These are phyloP conservation scores for Rhinoptilus africanus DNA, from an alignment of 2,113 vertebrate genomes.

Conservation along the genomic window DNA sequence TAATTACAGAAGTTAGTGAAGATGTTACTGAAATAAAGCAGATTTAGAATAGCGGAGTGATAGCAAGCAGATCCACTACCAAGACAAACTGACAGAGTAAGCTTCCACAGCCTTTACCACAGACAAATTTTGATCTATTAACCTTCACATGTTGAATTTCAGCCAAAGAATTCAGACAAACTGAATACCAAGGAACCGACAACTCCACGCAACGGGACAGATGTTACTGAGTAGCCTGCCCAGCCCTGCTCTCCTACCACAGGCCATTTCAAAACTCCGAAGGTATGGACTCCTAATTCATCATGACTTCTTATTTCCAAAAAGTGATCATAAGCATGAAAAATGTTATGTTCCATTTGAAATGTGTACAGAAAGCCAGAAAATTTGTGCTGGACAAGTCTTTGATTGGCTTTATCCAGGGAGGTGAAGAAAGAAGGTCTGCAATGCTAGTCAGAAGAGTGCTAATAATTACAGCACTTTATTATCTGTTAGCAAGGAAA, in stretches of 20 bases:
- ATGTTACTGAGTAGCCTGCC: not conserved
- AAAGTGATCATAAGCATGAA: not conserved
- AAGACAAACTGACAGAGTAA: not conserved
- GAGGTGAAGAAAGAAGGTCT: not conserved
- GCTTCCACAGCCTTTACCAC: not conserved
- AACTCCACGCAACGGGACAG: not conserved
- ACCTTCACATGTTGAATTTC: not conserved
- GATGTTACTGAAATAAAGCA: constrained; percentile 1
- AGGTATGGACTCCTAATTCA: not conserved
- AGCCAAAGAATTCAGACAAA: constrained; percentile 24
- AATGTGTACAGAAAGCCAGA: not conserved
- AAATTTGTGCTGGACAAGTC: not conserved
- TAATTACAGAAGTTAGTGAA: not conserved
- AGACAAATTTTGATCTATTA: not conserved
- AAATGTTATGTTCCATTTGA: not conserved
- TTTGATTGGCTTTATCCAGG: not conserved
- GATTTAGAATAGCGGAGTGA: not conserved
- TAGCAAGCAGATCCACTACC: constrained; percentile 5
- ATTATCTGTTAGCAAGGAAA: not conserved
- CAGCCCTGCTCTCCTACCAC: not conserved
- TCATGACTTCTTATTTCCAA: not conserved
- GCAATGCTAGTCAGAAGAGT: not conserved
- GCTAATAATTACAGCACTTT: not conserved
- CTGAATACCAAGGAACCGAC: not conserved
- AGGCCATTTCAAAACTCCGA: not conserved